Conservation (phyloP, 2,113 vertebrate genomes). For the Esox niger region DNA sequence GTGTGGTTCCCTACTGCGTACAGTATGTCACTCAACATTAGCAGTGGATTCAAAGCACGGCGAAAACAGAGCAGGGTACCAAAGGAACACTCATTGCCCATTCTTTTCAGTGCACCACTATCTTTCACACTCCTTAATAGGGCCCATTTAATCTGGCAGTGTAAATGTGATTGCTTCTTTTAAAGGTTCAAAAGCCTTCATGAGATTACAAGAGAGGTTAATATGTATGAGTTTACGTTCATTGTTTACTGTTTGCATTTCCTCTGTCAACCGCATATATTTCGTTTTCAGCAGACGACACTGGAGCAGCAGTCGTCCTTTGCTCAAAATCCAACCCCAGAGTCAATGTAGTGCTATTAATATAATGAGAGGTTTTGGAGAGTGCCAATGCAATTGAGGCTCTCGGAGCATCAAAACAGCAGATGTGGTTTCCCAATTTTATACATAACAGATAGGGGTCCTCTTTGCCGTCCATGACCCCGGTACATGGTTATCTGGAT, state of each 20-base stretch:
- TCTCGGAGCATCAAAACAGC: conserved; percentile 51
- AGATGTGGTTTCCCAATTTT: conserved; percentile 22
- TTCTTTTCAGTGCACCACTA: too few relatives aligned
- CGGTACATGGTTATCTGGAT: conserved; percentile 47
- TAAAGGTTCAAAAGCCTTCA: not conserved
- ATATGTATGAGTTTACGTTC: conserved; percentile 58
- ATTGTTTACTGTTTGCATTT: conserved; percentile 66
- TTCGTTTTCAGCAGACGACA: conserved; percentile 62
- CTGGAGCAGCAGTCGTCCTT: conserved; percentile 47
- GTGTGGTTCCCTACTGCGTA: too few relatives aligned
- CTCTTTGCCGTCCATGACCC: conserved; percentile 38
- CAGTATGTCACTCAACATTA: too few relatives aligned
- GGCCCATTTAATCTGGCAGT: too few relatives aligned
- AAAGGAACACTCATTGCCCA: too few relatives aligned
- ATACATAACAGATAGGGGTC: conserved; percentile 1
- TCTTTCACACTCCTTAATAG: too few relatives aligned
- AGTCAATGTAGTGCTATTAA: conserved; percentile 40
- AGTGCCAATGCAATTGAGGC: conserved; percentile 45
- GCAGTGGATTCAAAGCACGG: too few relatives aligned
- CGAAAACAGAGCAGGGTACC: too few relatives aligned
- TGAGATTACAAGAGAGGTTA: conserved; percentile 47
- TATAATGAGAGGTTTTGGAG: conserved; percentile 59
- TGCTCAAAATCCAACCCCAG: conserved; percentile 45
- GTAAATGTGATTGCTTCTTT: not conserved
- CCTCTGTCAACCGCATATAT: conserved; percentile 54